Conservation (phyloP, 2,113 vertebrate genomes). For the Guaruba guarouba region DNA sequence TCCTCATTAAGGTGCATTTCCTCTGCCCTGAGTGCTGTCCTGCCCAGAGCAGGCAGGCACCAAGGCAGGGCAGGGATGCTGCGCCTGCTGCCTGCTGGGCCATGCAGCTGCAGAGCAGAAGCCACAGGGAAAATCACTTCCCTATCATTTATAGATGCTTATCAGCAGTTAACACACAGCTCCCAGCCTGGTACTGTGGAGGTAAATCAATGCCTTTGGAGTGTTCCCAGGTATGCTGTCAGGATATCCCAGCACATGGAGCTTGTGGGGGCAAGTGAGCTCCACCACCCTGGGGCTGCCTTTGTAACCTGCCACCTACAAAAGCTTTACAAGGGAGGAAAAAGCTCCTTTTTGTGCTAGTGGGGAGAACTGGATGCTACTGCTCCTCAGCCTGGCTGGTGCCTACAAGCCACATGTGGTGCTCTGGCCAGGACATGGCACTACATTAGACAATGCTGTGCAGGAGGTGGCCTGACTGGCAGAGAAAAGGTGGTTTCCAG, state of each 20-base stretch:
- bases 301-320: background rate
- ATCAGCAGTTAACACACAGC: background rate
- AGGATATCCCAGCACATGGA: background rate
- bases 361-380: background rate
- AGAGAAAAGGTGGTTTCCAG: background rate
- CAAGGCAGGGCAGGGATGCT: background rate
- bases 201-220: rapidly evolving
- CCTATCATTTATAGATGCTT: background rate
- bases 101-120: background rate
- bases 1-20: background rate
- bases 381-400: background rate
- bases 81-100: background rate
- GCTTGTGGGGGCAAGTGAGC: rapidly evolving
- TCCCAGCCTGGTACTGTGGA: background rate
- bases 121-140: background rate
- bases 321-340: background rate
- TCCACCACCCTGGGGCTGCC: background rate
- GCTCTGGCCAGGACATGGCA: background rate
- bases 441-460: background rate
- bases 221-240: background rate
- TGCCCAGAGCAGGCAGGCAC: background rate
- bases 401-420: rapidly evolving
- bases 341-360: background rate
- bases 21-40: background rate
- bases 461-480: background rate